Percentiles rank a stretch among this genome's conserved stretches.
Evolutionary conservation across 2,888 invertebrate species (phyloP).

Genomic region (Zele albiditarsus): DNA sequence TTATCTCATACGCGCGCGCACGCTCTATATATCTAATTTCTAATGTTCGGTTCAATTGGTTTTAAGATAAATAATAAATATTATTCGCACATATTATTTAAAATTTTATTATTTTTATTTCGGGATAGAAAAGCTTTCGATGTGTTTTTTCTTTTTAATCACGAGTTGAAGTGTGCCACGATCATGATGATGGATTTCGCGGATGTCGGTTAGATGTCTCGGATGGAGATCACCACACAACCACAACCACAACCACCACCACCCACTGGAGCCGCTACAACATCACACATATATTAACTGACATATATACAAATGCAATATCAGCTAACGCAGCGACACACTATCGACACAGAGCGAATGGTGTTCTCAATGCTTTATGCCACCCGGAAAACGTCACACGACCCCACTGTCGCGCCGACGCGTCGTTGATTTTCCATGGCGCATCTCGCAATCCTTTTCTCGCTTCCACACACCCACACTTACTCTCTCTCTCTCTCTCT

Average conservation of each 20-base stretch:
- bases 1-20: no score
- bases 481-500: constrained; percentile 29
- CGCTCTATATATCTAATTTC: no score
- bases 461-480: background rate
- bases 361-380: constrained; percentile 20
- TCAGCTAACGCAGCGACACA: constrained; percentile 19
- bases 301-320: background rate
- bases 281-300: constrained; percentile 19
- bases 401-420: constrained; percentile 46
- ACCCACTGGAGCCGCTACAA: constrained; percentile 15
- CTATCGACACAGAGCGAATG: constrained; percentile 28
- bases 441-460: constrained; percentile 21
- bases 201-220: background rate
- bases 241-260: constrained; percentile 13
- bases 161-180: no score
- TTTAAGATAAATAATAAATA: no score
- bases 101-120: no score
- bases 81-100: no score
- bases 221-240: background rate
- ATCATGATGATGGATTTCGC: background rate
- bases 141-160: no score
- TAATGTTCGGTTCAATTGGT: no score
- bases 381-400: constrained; percentile 43
- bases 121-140: no score
- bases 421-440: constrained; percentile 6